Evolutionary conservation across 2,888 invertebrate genomes (phyloP).

Genomic region (Helleia helle): DNA sequence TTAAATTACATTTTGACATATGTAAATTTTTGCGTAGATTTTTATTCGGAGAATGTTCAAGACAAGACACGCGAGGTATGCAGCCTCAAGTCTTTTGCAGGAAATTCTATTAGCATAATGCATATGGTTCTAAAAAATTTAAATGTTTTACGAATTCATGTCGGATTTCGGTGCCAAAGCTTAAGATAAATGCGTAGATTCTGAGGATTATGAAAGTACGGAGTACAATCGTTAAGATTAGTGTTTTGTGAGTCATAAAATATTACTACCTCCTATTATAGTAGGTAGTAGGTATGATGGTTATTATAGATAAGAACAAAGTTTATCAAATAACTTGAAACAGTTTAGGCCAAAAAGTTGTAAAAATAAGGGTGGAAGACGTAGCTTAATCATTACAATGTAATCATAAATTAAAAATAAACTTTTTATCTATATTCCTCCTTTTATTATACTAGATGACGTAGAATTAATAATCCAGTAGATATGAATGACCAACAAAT

Average conservation of each 20-base stretch:
- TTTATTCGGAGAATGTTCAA: slow-evolving; percentile 21
- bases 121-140: slow-evolving; percentile 52
- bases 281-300: no score
- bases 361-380: no score
- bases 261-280: no score
- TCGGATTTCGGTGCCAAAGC: slow-evolving; percentile 32
- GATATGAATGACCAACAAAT: no score
- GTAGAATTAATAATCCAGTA: no score
- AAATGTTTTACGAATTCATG: slow-evolving; percentile 38
- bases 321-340: no score
- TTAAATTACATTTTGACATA: slow-evolving; percentile 1
- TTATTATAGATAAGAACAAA: no score
- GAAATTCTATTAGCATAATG: slow-evolving; percentile 62
- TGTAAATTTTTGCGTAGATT: not conserved
- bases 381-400: no score
- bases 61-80: slow-evolving; percentile 48
- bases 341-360: no score
- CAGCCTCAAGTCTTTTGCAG: slow-evolving; percentile 41
- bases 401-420: no score
- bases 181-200: slow-evolving; percentile 27
- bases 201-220: not conserved
- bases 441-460: no score
- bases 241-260: not conserved
- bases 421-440: no score
- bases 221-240: not conserved